Evolutionary conservation across 2,797 vertebrate genomes (phyloP).

Genomic region (Tadarida brasiliensis): DNA sequence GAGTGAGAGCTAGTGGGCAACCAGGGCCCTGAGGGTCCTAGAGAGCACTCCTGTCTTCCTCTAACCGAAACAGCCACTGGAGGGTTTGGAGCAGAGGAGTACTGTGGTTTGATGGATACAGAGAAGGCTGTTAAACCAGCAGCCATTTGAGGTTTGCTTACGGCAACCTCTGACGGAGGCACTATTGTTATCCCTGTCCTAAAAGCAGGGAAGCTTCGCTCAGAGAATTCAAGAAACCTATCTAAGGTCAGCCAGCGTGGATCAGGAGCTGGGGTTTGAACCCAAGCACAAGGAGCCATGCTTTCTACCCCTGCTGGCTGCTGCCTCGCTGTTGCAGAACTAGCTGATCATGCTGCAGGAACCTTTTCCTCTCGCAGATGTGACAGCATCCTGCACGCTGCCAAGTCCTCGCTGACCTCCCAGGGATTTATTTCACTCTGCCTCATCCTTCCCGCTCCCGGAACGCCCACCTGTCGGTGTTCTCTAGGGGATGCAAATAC

Average conservation of each 20-base stretch:
- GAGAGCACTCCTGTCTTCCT: not conserved
- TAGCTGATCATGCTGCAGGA: not conserved
- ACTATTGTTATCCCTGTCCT: not conserved
- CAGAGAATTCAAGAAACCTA: not conserved
- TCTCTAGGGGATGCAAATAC: not conserved
- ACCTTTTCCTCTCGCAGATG: not conserved
- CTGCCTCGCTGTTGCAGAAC: not conserved
- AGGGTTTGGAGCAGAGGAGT: not conserved
- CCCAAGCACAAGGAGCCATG: not conserved
- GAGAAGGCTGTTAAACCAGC: not conserved
- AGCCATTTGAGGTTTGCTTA: not conserved
- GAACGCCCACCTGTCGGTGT: not conserved
- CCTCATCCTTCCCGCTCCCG: not conserved
- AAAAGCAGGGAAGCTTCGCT: not conserved
- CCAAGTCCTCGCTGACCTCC: conserved; percentile 50
- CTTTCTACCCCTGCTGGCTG: not conserved
- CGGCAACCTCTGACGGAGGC: not conserved
- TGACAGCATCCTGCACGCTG: not conserved
- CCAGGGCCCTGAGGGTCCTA: not conserved
- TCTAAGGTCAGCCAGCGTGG: not conserved
- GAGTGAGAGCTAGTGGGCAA: not conserved
- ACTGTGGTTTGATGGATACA: not conserved
- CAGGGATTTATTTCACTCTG: not conserved
- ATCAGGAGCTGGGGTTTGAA: not conserved
- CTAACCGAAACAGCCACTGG: not conserved